Conservation (phyloP, 2,888 invertebrate species). For the Tenthredo livida region DNA sequence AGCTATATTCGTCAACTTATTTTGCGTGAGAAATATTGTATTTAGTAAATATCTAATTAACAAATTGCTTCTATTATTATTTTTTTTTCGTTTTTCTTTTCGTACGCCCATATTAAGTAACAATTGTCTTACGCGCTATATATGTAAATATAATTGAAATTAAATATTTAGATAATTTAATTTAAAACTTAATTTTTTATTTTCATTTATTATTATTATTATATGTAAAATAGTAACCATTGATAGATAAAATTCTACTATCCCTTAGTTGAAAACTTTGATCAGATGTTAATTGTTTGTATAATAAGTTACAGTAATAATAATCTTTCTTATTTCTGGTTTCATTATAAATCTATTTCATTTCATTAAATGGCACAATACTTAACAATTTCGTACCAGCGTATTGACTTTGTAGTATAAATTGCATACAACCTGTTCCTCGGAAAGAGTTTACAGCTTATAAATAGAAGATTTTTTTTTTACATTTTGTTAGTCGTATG, state of each 20-base stretch:
- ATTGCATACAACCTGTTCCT: constrained; percentile 39
- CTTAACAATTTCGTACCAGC: constrained; percentile 32
- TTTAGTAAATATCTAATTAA: background rate
- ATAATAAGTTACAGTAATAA: background rate
- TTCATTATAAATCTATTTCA: constrained; percentile 34
- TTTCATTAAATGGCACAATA: constrained; percentile 43
- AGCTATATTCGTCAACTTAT: background rate
- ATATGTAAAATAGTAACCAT: background rate
- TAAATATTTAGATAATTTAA: background rate
- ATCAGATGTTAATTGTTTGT: background rate
- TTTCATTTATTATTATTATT: background rate
- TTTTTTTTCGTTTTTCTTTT: background rate
- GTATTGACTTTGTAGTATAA: constrained; percentile 35
- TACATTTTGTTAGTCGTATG: constrained; percentile 31
- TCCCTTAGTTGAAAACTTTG: background rate
- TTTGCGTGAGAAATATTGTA: constrained; percentile 2
- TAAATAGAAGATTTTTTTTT: background rate
- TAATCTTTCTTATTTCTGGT: constrained; percentile 11
- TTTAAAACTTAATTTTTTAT: background rate
- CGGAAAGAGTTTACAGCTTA: background rate
- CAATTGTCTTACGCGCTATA: constrained; percentile 7
- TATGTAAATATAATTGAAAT: constrained; percentile 15
- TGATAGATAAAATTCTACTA: background rate
- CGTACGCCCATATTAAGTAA: constrained; percentile 14
- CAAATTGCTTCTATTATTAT: background rate